phyloP scores from a whole-genome alignment of 2,888 invertebrate species.

The Operophtera brumata region DNA sequence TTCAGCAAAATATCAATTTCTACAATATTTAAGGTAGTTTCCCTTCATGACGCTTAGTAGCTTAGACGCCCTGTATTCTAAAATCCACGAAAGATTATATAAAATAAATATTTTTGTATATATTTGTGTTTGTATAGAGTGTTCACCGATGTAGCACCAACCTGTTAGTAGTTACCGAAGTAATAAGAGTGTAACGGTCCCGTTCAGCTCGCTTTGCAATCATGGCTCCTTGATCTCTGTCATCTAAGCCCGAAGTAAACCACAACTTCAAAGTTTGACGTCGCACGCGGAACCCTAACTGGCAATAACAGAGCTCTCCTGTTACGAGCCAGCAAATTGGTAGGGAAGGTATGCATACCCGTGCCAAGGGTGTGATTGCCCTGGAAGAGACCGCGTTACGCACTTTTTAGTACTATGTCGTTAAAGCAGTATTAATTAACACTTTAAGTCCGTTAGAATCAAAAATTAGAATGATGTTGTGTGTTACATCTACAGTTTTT shows the following conservation, averaged over 20 bases:
- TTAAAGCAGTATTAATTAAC: not conserved
- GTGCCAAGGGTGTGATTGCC: slow-evolving; percentile 26
- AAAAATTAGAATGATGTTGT: not conserved
- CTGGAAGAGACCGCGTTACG: slow-evolving; percentile 20
- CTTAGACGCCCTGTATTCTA: too few relatives aligned
- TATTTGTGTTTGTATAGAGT: too few relatives aligned
- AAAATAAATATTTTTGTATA: too few relatives aligned
- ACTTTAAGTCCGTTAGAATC: slow-evolving; percentile 6
- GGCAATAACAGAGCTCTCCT: slow-evolving; percentile 36
- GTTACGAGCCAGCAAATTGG: slow-evolving; percentile 43
- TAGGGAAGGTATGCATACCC: slow-evolving; percentile 32
- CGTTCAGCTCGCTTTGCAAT: not conserved
- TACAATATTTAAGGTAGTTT: too few relatives aligned
- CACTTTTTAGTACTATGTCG: slow-evolving; percentile 15
- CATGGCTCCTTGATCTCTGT: too few relatives aligned
- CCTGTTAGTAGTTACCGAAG: too few relatives aligned
- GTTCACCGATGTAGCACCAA: too few relatives aligned
- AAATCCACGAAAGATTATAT: too few relatives aligned
- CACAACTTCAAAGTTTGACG: not conserved
- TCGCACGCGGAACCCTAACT: slow-evolving; percentile 30
- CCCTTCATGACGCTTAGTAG: too few relatives aligned
- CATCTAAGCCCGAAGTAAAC: not conserved
- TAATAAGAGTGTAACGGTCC: not conserved
- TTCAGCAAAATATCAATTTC: too few relatives aligned
- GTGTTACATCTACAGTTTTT: too few relatives aligned